phyloP scores from a whole-genome alignment of 1,140 invertebrate genomes.

The Scaptodrosophila lebanonensis region DNA sequence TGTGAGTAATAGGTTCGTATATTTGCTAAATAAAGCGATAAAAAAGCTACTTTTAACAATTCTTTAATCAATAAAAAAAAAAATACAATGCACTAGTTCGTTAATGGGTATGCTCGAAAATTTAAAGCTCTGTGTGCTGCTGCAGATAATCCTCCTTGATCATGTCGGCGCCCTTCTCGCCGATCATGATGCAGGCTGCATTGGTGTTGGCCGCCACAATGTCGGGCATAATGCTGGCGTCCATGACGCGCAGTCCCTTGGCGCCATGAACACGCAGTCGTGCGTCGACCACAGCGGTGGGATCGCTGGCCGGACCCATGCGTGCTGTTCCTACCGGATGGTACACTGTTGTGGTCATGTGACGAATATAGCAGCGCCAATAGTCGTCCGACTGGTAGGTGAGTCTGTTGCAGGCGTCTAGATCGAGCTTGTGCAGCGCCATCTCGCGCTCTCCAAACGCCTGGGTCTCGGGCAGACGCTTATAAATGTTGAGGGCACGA shows the following conservation, averaged over 20 bases:
- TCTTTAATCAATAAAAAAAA: conserved; percentile 6
- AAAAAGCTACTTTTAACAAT: conserved; percentile 6
- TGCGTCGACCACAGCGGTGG: conserved; percentile 82
- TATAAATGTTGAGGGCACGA: conserved; percentile 81
- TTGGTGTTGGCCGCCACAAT: conserved; percentile 87
- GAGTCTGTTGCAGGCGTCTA: conserved; percentile 75
- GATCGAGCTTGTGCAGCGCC: conserved; percentile 75
- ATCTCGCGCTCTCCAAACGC: conserved; percentile 78
- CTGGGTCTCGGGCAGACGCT: conserved; percentile 79
- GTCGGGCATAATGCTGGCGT: conserved; percentile 88
- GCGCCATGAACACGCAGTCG: conserved; percentile 83
- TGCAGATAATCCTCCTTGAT: conserved; percentile 79
- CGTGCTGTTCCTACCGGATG: conserved; percentile 87
- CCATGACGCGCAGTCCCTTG: conserved; percentile 84
- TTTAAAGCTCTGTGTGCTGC: conserved; percentile 49
- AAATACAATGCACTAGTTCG: neutral
- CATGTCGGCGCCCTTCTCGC: conserved; percentile 86
- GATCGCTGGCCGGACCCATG: conserved; percentile 84
- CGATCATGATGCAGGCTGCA: conserved; percentile 87
- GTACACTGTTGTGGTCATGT: conserved; percentile 82
- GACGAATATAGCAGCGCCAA: conserved; percentile 82
- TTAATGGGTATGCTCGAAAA: neutral
- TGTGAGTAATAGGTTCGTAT: too few species aligned
- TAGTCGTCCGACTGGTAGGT: conserved; percentile 80
- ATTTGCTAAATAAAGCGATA: conserved; percentile 6